Base-by-base conservation (phyloP, 2,888 invertebrate species). In the Patella caerulea region DNA sequence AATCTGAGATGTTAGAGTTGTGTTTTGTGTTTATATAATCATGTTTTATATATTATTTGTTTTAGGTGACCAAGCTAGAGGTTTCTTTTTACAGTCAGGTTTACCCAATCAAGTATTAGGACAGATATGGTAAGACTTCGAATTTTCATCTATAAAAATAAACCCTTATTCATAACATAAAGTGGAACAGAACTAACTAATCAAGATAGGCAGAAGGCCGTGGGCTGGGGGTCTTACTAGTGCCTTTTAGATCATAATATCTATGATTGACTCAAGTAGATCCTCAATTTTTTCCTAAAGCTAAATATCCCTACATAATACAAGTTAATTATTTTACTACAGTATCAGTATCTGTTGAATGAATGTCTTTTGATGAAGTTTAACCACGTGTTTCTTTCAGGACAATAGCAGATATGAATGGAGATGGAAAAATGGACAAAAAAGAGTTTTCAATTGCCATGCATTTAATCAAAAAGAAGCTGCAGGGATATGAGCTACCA, bases 401-500 rank as follows among this genome's bases (percentile, higher is more conserved):
- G 92, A 84, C 84, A 17, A 81, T 92, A 76, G 90, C 92, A 55
- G 92, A 92, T 82, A 86, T 91, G 83, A 90, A 92, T 81, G 88
- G 86, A 73, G 92, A 92, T 88, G 92, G 92, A 2, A 89, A 90
- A 79, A 90, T 92, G 90, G 91, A 92, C 86, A 88, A 88, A 83
- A 89, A 89, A 80, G 92, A 92, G 83, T 92, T 92, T 81, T 91
- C 91, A 34, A 91, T 92, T 75, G 92, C 92, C 76, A 91, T 91
- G 88, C 90, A 89, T 81, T 83, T 92, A n/a, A 91, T 92, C 75
- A 89, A 90, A 83, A 93, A 98, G 82, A 98, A 98, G 92, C 93
- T 99, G 17, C 95, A 97, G 76, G 97, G 98, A 4, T 94, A 96
- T 88, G 97, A 98, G 90, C 94, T 99, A 75, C 99, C 99, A 0